These are phyloP conservation scores for Bombus pascuorum DNA, from an alignment of 1,140 invertebrate species.

Conservation along the genomic window DNA sequence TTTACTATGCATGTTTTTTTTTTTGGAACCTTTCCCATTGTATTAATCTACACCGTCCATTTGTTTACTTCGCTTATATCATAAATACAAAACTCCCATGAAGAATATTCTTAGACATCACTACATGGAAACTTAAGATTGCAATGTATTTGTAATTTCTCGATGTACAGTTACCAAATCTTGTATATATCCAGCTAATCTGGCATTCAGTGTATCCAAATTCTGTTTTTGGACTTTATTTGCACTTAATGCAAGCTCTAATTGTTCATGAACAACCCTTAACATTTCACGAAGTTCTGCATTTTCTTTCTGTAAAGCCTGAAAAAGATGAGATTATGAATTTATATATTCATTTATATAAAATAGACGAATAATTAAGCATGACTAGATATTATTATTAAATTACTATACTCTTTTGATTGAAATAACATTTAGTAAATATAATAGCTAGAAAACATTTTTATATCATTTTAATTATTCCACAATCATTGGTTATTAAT, in stretches of 20 bases:
- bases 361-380: too few relatives aligned
- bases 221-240: conserved; percentile 93
- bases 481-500: not conserved
- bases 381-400: not conserved
- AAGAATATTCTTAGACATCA: conserved; percentile 65
- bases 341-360: not conserved
- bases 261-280: conserved; percentile 90
- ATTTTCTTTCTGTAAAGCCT: conserved; percentile 89
- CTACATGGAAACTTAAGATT: conserved; percentile 85
- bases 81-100: conserved; percentile 77
- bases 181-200: conserved; percentile 92
- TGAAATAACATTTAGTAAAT: not conserved
- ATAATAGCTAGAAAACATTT: not conserved
- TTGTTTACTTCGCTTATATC: conserved; percentile 66
- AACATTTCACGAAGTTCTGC: conserved; percentile 88
- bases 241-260: conserved; percentile 90
- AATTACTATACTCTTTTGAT: not conserved
- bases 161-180: conserved; percentile 93
- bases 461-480: not conserved
- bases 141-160: conserved; percentile 90
- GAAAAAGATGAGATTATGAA: conserved; percentile 56
- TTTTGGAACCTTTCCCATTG: conserved; percentile 66
- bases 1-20: conserved; percentile 52
- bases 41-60: conserved; percentile 66
- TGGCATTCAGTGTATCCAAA: conserved; percentile 91